These are phyloP conservation scores for Plestiodon gilberti DNA, from an alignment of 2,113 vertebrate genomes.

Conservation along the genomic window DNA sequence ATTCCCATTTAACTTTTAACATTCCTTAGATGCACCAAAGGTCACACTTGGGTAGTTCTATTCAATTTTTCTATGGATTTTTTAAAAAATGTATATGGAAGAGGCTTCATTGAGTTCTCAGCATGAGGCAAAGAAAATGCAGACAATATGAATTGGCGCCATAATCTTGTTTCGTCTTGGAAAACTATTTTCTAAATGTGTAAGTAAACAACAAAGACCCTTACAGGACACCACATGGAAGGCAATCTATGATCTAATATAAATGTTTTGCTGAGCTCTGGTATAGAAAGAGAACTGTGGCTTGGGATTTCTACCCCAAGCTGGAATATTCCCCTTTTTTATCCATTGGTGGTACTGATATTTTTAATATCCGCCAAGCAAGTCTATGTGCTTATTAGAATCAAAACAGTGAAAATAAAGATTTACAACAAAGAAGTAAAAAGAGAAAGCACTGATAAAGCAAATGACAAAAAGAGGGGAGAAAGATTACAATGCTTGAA, in stretches of 20 bases:
- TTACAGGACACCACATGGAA: conserved; percentile 43
- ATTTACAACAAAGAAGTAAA: conserved; percentile 66
- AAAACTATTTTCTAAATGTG: conserved; percentile 49
- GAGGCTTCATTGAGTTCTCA: conserved; percentile 46
- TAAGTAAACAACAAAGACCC: conserved; percentile 54
- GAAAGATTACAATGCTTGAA: conserved; percentile 42
- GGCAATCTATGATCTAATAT: conserved; percentile 52
- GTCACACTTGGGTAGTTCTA: conserved; percentile 37
- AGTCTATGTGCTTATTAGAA: conserved; percentile 69
- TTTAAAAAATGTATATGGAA: conserved; percentile 34
- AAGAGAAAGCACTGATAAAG: conserved; percentile 53
- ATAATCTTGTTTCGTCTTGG: conserved; percentile 56
- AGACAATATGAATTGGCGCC: conserved; percentile 51
- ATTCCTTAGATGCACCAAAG: conserved; percentile 53
- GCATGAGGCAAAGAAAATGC: conserved; percentile 50
- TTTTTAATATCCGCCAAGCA: conserved; percentile 55
- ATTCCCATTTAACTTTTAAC: conserved; percentile 60
- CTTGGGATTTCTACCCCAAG: conserved; percentile 30
- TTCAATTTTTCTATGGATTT: conserved; percentile 41
- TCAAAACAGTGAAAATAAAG: conserved; percentile 65
- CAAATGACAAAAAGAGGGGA: conserved; percentile 53
- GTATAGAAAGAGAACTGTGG: conserved; percentile 31
- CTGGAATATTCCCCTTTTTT: background rate
- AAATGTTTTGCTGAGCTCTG: conserved; percentile 56
- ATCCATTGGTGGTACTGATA: conserved; percentile 47